Evolutionary conservation across 2,888 invertebrate species (phyloP).

Genomic region (Epistrophe eligans): DNA sequence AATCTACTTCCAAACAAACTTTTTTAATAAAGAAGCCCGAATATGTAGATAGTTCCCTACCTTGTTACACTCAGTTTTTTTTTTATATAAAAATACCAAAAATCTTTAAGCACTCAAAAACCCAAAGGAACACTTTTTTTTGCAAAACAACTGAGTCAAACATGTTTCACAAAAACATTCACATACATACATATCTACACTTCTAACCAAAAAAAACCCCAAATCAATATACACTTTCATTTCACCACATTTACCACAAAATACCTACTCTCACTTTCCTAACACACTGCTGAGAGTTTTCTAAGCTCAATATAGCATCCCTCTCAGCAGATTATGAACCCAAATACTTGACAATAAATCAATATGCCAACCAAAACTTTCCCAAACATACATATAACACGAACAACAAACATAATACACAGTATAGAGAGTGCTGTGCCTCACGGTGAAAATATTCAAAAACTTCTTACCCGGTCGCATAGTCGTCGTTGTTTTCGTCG

Average conservation of each 20-base stretch:
- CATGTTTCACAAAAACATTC: neutral
- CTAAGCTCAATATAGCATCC: conserved; percentile 35
- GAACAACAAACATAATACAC: conserved; percentile 22
- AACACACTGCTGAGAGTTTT: conserved; percentile 27
- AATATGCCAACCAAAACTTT: conserved; percentile 71
- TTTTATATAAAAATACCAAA: neutral
- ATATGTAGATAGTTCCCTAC: too few relatives aligned
- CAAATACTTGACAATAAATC: conserved; percentile 72
- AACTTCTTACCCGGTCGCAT: conserved; percentile 62
- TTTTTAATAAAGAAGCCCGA: too few relatives aligned
- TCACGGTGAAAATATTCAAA: conserved; percentile 51
- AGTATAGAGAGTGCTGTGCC: neutral
- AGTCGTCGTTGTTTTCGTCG: conserved; percentile 3
- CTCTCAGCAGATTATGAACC: conserved; percentile 58
- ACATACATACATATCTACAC: neutral
- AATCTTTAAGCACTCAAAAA: neutral
- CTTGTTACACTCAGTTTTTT: too few relatives aligned
- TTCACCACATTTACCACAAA: conserved; percentile 67
- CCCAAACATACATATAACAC: conserved; percentile 31
- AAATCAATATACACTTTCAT: conserved; percentile 63
- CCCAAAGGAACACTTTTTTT: neutral
- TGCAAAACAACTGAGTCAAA: neutral
- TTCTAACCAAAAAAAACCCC: conserved; percentile 14
- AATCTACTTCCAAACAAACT: too few relatives aligned
- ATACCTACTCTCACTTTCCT: conserved; percentile 63